phyloP scores from a whole-genome alignment of 92 coral and sea anemone genomes.

The Umimayanthus kanabou region DNA sequence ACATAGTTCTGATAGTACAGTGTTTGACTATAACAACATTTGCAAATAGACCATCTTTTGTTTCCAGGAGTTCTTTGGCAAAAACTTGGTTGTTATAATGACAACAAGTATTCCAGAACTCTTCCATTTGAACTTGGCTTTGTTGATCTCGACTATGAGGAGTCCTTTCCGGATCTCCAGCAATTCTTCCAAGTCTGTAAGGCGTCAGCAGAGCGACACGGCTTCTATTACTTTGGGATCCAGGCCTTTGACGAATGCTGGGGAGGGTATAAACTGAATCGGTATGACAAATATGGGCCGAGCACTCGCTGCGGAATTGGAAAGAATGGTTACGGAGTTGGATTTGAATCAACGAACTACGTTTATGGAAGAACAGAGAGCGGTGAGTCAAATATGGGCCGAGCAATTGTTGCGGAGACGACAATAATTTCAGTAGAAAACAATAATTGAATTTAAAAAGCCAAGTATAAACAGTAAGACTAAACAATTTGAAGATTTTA shows the following conservation, averaged over 20 bases:
- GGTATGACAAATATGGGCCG: conserved; percentile 10
- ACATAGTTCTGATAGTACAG: neutral
- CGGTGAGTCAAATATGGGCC: neutral
- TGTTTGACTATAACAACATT: neutral
- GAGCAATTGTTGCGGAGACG: too few relatives aligned
- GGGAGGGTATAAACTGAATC: conserved; percentile 14
- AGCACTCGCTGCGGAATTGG: conserved; percentile 1
- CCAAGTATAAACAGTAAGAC: too few relatives aligned
- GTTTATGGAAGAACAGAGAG: conserved; percentile 14
- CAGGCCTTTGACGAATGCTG: conserved; percentile 16
- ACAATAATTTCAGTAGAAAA: too few relatives aligned
- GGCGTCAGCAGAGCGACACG: neutral
- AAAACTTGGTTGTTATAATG: conserved; percentile 9
- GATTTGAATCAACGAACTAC: conserved; percentile 12
- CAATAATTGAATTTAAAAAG: too few relatives aligned
- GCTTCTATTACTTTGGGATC: conserved; percentile 10
- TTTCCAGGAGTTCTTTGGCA: neutral
- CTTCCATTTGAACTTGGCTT: conserved; percentile 8
- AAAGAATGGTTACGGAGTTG: neutral
- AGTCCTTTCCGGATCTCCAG: conserved; percentile 2
- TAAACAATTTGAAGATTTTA: too few relatives aligned
- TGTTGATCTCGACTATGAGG: conserved; percentile 1
- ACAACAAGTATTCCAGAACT: conserved; percentile 13
- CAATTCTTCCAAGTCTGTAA: conserved; percentile 11
- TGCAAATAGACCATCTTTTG: too few relatives aligned